phyloP scores from a whole-genome alignment of 2,888 invertebrate species.

The Tetropium fuscum region DNA sequence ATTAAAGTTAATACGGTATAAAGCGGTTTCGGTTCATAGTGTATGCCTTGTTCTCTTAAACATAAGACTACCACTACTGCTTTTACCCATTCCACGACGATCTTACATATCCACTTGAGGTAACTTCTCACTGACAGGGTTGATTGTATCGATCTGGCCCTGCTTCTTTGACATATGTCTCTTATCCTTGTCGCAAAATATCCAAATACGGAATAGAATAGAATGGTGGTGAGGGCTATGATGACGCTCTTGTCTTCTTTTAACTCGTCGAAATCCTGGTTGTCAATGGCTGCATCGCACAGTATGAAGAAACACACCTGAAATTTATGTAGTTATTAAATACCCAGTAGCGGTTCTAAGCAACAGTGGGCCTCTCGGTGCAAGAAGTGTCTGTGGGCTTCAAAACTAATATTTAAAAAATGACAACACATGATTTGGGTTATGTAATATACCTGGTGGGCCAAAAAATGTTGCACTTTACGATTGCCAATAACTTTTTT shows the following conservation, averaged over 20 bases:
- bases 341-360: too few species aligned
- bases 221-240: constrained; percentile 59
- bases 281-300: constrained; percentile 52
- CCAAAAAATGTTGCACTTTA: too few species aligned
- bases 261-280: constrained; percentile 33
- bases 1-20: constrained; percentile 75
- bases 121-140: constrained; percentile 44
- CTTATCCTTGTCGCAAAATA: constrained; percentile 60
- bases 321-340: too few species aligned
- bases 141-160: constrained; percentile 37
- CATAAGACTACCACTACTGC: constrained; percentile 73
- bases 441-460: too few species aligned
- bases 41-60: constrained; percentile 78
- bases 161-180: constrained; percentile 53
- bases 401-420: too few species aligned
- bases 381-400: too few species aligned
- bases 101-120: constrained; percentile 67
- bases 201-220: constrained; percentile 62
- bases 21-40: constrained; percentile 74
- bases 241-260: constrained; percentile 53
- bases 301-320: constrained; percentile 58
- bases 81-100: constrained; percentile 83
- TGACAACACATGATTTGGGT: too few species aligned
- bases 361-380: too few species aligned
- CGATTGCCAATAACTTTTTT: too few species aligned